Base-by-base conservation (phyloP, 2,113 vertebrate genomes). In the Lontra canadensis region DNA sequence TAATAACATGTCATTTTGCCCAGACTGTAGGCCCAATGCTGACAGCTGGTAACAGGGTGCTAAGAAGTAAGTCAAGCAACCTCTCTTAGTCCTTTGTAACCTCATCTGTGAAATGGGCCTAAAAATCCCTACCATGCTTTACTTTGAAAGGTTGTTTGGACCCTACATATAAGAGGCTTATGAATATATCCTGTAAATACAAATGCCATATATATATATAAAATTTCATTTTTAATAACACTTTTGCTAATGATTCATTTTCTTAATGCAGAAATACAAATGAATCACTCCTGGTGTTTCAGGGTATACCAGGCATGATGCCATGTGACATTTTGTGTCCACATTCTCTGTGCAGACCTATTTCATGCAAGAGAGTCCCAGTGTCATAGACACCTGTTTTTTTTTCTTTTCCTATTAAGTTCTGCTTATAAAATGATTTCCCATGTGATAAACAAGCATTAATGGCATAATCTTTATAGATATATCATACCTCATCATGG, bases 151-250 rank as follows among this genome's bases (percentile, higher is more conserved):
- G 34, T 31, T 36, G 7, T 49, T 42, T n/a, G 34, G 63, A 87
- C 10, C 47, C 79, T 6, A n/a, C 2, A 6, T 81, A 65, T 74
- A 44, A 29, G 36, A 36, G 47, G 39, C 79, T 82, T 34, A n/a
- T 21, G n/a, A 52, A 85, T 59, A 63, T 85, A 36, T 42, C 71
- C 69, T 36, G 3, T 36, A 69, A 94, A 80, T 69, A 18, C 52
- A 95, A 92, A 83, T 59, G 17, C 15, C 76, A 57, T 96, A 73
- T 49, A 23, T 18, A 55, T 10, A 18, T 7, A 49, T 47, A 47
- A 47, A 34, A 85, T 93, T 65, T 95, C 73, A 69, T 47, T 97
- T 94, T 90, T 74, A 92, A 79, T 79, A 67, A 92, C 31, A 49
- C 79, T 55, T n/a, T 59, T 29, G 11, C 34, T 82, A 34, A 79